Conservation (phyloP, 2,113 vertebrate species). For the Neotoma lepida region DNA sequence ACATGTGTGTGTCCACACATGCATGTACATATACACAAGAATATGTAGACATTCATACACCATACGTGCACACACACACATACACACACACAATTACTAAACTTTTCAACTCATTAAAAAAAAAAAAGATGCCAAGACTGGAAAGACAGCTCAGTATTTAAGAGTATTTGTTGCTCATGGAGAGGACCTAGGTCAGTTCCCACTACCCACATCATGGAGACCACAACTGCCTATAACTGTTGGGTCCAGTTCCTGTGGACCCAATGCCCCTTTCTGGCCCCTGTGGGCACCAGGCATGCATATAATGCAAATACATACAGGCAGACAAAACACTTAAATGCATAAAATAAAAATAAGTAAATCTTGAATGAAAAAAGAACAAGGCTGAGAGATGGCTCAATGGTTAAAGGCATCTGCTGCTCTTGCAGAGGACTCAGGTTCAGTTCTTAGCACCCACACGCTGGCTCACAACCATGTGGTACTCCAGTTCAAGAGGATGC, state of each 20-base stretch:
- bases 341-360: not conserved
- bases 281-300: too few species aligned
- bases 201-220: too few species aligned
- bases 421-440: not conserved
- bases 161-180: not conserved
- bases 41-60: not conserved
- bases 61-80: not conserved
- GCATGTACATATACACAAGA: not conserved
- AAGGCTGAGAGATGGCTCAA: not conserved
- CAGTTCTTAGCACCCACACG: not conserved
- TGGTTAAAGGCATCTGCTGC: not conserved
- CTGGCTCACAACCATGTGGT: not conserved
- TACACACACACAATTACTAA: not conserved
- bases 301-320: too few species aligned
- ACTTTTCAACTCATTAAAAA: not conserved
- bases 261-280: too few species aligned
- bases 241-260: too few species aligned
- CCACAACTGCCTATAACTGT: too few species aligned
- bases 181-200: not conserved
- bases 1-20: not conserved
- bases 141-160: not conserved
- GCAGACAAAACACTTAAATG: not conserved
- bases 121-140: not conserved
- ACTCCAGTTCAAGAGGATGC: not conserved
- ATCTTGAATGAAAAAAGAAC: not conserved